phyloP scores from a whole-genome alignment of 2,797 vertebrate genomes.

The Neolamprologus multifasciatus region DNA sequence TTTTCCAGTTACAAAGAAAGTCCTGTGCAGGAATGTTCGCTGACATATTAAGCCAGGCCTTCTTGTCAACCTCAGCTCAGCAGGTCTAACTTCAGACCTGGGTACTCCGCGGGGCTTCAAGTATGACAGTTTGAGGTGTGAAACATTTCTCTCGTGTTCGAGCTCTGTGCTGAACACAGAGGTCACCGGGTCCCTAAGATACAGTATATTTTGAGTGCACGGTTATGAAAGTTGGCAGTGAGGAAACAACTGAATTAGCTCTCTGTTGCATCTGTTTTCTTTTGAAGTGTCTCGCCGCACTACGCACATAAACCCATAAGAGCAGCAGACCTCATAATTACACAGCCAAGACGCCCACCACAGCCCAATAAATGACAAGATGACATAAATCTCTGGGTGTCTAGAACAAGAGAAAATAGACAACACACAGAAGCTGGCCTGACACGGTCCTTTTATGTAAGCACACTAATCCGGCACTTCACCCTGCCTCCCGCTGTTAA shows the following conservation, averaged over 20 bases:
- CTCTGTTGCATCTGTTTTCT: slow-evolving; percentile 24
- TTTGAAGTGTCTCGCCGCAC: slow-evolving; percentile 50
- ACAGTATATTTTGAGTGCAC: slow-evolving; percentile 15
- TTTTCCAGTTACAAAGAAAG: neutral
- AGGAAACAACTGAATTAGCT: slow-evolving; percentile 42
- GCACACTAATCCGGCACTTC: neutral
- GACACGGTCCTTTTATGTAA: neutral
- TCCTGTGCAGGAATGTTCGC: neutral
- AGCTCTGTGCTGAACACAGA: neutral
- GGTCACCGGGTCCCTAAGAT: neutral
- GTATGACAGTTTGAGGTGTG: neutral
- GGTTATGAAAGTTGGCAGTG: neutral
- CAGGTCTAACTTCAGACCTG: neutral
- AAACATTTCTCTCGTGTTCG: neutral
- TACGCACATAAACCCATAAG: slow-evolving; percentile 42
- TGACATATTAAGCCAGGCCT: neutral
- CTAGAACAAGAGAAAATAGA: slow-evolving; percentile 47
- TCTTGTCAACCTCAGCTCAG: neutral
- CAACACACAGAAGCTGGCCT: neutral
- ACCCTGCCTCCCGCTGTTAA: neutral
- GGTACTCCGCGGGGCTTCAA: neutral
- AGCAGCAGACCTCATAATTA: slow-evolving; percentile 62
- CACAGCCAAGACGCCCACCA: slow-evolving; percentile 34
- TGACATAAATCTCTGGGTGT: slow-evolving; percentile 32
- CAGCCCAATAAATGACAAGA: slow-evolving; percentile 41